A percentile compares a stretch with the other conserved stretches of the same genome.
Evolutionary conservation across 2,113 vertebrate species (phyloP).

Genomic region (Gymnobelideus leadbeateri): DNA sequence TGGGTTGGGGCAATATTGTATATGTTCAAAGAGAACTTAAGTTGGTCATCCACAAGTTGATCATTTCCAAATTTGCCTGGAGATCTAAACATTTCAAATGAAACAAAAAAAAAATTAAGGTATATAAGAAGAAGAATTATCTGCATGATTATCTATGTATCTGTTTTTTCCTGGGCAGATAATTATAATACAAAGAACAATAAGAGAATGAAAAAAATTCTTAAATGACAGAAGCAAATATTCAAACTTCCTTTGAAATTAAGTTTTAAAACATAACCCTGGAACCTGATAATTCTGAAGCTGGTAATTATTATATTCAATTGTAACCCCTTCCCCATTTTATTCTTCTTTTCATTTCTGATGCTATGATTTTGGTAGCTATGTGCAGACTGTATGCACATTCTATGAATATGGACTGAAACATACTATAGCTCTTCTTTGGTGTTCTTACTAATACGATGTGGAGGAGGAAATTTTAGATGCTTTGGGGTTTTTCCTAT

Average conservation of each 20-base stretch:
- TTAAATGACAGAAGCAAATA: not conserved
- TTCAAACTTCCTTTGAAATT: not conserved
- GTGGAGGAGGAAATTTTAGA: not conserved
- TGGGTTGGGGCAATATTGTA: not conserved
- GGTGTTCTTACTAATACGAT: not conserved
- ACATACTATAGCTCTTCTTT: not conserved
- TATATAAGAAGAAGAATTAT: not conserved
- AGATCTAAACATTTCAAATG: not conserved
- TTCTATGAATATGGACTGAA: constrained; percentile 33
- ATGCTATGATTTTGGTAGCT: constrained; percentile 1
- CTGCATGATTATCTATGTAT: not conserved
- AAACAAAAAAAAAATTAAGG: not conserved
- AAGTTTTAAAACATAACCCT: not conserved
- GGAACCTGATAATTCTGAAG: not conserved
- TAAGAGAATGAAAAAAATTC: not conserved
- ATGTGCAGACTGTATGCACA: not conserved
- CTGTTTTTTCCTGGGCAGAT: not conserved
- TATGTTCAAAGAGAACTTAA: not conserved
- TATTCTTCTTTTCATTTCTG: not conserved
- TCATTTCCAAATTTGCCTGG: not conserved
- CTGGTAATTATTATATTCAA: constrained; percentile 20
- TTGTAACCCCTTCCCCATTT: not conserved
- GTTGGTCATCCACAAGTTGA: not conserved
- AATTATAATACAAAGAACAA: not conserved
- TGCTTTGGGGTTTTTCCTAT: constrained; percentile 18